Base-by-base conservation (phyloP, 2,113 vertebrate genomes). In the Anhinga rufa region DNA sequence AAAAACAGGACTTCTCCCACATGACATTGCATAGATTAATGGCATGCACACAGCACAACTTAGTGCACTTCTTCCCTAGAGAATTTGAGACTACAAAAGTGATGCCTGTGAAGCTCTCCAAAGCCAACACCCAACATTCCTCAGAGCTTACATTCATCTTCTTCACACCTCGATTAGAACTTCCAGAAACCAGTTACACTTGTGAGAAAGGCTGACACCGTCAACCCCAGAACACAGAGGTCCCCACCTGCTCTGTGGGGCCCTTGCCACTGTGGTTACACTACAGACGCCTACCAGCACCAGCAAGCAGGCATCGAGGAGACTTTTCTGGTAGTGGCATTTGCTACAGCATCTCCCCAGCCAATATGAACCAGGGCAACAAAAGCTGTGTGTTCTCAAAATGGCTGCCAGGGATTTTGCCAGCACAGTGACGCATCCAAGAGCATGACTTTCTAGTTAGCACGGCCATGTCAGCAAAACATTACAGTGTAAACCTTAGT, bases 221-320 rank as follows among this genome's bases (percentile, higher is more conserved):
- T 15, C 71, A 86, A 28, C 9, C 32, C 36, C n/a, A 78, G 49
- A 65, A 69, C 44, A n/a, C 28, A 9, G 57, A 77, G 21, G 64
- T 42, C 15, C 28, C 16, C n/a, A 51, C 6, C 0, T 3, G 55
- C 14, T 76, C 40, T 32, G 49, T 3, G 10, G 25, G 25, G 55
- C 51, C 68, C 83, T 71, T 92, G 51, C 7, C 74, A 71, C 32
- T 31, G 25, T 54, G 51, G n/a, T 58, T 46, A n/a, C 24, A 54
- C 17, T 51, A 70, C 58, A 77, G 36, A 40, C 3, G 4, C 6
- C 51, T 22, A n/a, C 29, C 34, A 82, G 24, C 44, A 79, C 22
- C 0, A 2, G 31, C 26, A 3, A 92, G 51, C 18, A 77, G n/a
- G 17, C 34, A 42, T 0, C 5, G 1, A 82, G 22, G 16, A 34